Evolutionary conservation across 2,113 vertebrate genomes (phyloP).

Genomic region (Chunga burmeisteri): DNA sequence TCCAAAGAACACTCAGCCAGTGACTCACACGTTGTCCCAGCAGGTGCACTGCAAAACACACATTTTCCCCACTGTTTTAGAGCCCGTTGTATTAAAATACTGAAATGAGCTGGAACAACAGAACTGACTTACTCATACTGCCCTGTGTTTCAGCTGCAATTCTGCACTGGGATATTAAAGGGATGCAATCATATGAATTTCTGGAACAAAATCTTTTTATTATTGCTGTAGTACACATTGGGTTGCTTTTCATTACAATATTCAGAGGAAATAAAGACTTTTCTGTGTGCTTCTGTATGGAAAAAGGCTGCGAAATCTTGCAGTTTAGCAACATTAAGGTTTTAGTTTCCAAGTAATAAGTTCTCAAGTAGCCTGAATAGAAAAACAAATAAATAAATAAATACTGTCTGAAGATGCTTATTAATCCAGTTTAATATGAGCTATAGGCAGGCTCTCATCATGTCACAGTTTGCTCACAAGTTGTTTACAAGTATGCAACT

Average conservation of each 20-base stretch:
- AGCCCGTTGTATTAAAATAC: background rate
- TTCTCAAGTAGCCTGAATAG: background rate
- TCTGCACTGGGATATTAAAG: background rate
- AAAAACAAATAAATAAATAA: background rate
- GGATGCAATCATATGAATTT: background rate
- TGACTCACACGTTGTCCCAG: background rate
- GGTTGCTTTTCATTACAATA: background rate
- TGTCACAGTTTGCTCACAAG: background rate
- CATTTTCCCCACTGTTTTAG: conserved; percentile 23
- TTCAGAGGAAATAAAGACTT: background rate
- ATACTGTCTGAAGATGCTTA: background rate
- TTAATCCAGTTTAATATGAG: background rate
- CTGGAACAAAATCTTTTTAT: background rate
- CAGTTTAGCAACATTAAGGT: background rate
- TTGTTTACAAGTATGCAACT: background rate
- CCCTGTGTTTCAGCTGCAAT: background rate
- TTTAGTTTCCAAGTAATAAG: conserved; percentile 2
- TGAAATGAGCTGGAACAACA: conserved; percentile 11
- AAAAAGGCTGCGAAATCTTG: background rate
- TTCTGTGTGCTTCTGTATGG: background rate
- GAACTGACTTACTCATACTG: background rate
- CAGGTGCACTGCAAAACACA: background rate
- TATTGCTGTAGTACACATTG: background rate
- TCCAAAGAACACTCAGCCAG: background rate
- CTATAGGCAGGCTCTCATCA: background rate